Percentiles rank a stretch among this genome's conserved stretches.
Conservation (phyloP, 2,888 invertebrate species). For the Cantharis rufa region DNA sequence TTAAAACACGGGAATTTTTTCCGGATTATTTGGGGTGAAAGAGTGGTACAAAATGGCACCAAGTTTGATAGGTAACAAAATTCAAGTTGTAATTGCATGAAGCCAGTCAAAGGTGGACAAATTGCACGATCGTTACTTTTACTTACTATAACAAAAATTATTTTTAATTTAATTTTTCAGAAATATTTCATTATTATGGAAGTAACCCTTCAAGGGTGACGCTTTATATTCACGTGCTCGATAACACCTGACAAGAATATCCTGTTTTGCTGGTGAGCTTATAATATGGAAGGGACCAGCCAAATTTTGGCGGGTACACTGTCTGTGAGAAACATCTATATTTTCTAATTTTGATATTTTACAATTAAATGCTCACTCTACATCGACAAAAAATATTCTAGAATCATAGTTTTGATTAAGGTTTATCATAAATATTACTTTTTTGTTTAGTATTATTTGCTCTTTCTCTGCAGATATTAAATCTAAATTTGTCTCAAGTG, state of each 20-base stretch:
- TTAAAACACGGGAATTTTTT: slow-evolving; percentile 38
- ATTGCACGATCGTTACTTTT: background rate
- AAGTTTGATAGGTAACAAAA: background rate
- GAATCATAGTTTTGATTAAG: too few relatives aligned
- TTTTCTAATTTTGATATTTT: too few relatives aligned
- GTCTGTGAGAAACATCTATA: too few relatives aligned
- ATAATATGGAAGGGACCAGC: background rate
- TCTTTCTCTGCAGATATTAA: too few relatives aligned
- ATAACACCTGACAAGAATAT: background rate
- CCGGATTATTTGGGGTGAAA: slow-evolving; percentile 37
- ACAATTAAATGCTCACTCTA: too few relatives aligned
- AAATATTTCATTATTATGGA: background rate
- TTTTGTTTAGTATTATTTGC: too few relatives aligned
- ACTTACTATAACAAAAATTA: background rate
- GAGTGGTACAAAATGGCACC: slow-evolving; percentile 44
- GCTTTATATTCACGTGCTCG: background rate
- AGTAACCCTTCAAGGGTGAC: background rate
- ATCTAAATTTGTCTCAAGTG: too few relatives aligned
- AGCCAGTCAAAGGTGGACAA: background rate
- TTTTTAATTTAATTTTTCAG: background rate
- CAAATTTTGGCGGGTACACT: background rate
- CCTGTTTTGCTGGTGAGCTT: background rate
- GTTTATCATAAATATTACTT: too few relatives aligned
- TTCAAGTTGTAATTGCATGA: background rate
- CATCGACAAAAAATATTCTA: too few relatives aligned